Base-by-base conservation (phyloP, 2,113 vertebrate species). In the Cichladusa arquata region DNA sequence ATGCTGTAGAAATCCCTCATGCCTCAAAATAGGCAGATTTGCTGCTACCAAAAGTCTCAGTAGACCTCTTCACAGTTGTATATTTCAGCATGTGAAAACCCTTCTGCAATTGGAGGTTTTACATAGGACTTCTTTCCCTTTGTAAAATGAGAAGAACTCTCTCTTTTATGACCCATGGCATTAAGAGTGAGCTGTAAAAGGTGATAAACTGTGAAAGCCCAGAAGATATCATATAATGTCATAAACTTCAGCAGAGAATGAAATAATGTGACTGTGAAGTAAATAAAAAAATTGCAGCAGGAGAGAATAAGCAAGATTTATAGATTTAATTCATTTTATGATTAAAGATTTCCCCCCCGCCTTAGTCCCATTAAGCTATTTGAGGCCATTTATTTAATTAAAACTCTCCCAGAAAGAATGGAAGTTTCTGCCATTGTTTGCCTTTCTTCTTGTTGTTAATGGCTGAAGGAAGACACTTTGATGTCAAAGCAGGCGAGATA, bases 311-410 rank as follows among this genome's bases (percentile, higher is more conserved):
- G 36, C 29, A 74, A 88, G 69, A 94, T 64, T 90, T 81, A 94
- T 64, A 50, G 40, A 81, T 71, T 88, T 78, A 86, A 93, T 92
- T 90, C 17, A 31, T 93, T 94, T 92, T 80, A 67, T 62, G 66
- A 76, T 67, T 44, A 85, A 86, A 78, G 48, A 5, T 12, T 89
- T 81, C 12, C 7, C 7, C 23, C 12, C 11, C 10, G 14, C 64
- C 33, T 86, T 51, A 70, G 38, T 61, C 6, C 28, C 69, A 84
- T 64, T 67, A 88, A 90, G 23, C 57, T 67, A 67, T 90, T 67
- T 62, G 72, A 56, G 23, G 57, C 23, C 64, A 81, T 44, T 94
- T 93, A 93, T 77, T 92, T 92, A 92, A 96, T 94, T 90, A 93
- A 76, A 88, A 51, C 40, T 80, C n/a, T 64, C 53, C 57, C 15